Evolutionary conservation across 2,797 vertebrate species (phyloP), one percentile per base, ranked within the genome.

Genomic region (Leucoraja ocellata): DNA sequence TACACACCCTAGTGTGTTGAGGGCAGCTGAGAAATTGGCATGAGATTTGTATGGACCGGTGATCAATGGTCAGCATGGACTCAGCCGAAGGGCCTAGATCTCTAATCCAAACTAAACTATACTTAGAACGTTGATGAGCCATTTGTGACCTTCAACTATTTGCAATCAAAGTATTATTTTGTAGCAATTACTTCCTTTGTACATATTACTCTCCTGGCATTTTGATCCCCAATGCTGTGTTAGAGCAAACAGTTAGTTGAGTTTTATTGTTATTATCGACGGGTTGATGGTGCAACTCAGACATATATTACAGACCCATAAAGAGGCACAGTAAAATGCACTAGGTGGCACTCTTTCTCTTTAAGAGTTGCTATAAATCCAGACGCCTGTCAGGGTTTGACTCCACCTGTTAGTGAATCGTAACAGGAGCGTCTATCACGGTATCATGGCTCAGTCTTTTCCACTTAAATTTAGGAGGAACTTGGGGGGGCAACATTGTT

Each of bases 291-390:
- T 6, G 46, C 46, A 68, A 0, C 23, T 11, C 10, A 5, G 18
- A 18, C 32, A 36, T 39, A 39, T 78, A 36, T 68, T 5, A 90
- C 6, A 9, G 58, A 14, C 61, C 16, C 9, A 36, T 6, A 58
- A 21, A 84, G 32, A 71, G 88, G 32, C 2, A 36, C 23, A 65
- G 9, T 36, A 91, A 71, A 25, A 91, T 68, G 65, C 88, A 71
- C 65, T 46, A 91, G 88, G 23, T 91, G 88, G 88, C 11, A 65
- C 88, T 73, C 88, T 91, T 9, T 63, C 32, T 25, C 88, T 63
- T 73, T 91, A 32, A 46, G 65, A 73, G 16, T 11, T 23, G 36
- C 65, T 91, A 65, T 32, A 25, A 39, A 91, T 9, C 23, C 36
- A 71, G 63, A 91, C 5, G 0, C 32, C 4, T 0, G 13, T 2